These are phyloP conservation scores for Rhegmatorhina hoffmannsi DNA, from an alignment of 2,113 vertebrate genomes.

Conservation along the genomic window DNA sequence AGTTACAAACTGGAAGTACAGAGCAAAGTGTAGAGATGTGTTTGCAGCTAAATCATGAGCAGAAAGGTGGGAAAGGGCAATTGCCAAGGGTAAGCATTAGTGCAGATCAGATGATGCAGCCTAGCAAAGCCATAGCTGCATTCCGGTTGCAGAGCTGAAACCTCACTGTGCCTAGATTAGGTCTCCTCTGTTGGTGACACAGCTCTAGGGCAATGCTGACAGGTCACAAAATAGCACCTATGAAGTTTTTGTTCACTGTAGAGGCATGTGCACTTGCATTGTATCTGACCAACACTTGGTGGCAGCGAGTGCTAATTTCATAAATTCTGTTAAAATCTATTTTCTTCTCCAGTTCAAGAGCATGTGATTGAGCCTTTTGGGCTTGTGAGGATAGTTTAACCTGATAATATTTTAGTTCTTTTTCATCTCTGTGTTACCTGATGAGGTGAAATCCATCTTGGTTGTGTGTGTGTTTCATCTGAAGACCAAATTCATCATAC, in stretches of 20 bases:
- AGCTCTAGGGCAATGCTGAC: neutral
- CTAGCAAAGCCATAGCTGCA: accelerated
- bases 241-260: neutral
- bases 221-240: neutral
- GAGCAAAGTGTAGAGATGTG: neutral
- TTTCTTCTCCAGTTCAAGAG: neutral
- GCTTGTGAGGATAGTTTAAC: neutral
- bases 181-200: neutral
- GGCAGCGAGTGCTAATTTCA: neutral
- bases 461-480: accelerated
- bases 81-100: accelerated
- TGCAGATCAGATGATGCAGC: accelerated
- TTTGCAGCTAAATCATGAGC: neutral
- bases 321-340: neutral
- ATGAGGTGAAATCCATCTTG: neutral
- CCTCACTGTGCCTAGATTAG: neutral
- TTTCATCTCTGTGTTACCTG: neutral
- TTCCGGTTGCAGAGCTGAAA: neutral
- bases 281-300: neutral
- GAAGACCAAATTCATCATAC: neutral
- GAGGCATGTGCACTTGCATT: neutral
- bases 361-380: neutral
- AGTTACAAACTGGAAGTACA: neutral
- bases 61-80: neutral
- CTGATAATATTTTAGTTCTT: neutral